Evolutionary conservation across 2,888 invertebrate genomes (phyloP), one percentile per base, ranked within the genome.

Genomic region (Acrocyrtus sp.): DNA sequence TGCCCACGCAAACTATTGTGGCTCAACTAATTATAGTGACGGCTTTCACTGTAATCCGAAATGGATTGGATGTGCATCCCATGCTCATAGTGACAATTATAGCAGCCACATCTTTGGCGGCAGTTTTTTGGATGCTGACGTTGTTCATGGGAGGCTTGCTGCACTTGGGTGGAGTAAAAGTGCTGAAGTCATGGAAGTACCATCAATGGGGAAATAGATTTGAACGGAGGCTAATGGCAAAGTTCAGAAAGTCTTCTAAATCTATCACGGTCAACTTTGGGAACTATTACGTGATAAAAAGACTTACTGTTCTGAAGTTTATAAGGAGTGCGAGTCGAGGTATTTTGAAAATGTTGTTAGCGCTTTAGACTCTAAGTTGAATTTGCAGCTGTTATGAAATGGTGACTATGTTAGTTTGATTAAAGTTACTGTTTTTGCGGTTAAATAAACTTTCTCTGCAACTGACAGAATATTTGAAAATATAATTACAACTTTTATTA

Each of bases 121-220:
- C 19, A 10, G 47, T 60, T 2, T 41, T 50, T n/a, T 68, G 68
- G 68, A 26, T 53, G 1, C 27, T 60, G 15, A 29, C 43, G 17
- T 22, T 67, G 22, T 15, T 17, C 19, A 21, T 67, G 12, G 67
- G 67, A 10, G 67, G 67, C 10, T 67, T 27, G 24, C 12, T 67
- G 1, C 34, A 45, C 43, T 41, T 29, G 1, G 15, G 60, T 19
- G 58, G 58, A 15, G n/a, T n/a, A 4, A 58, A 51, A 22, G 21
- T 51, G 3, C 15, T 67, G 22, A 21, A 41, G 2, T 51, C 67
- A 3, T 67, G 67, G 58, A 66, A 41, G 19, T 58, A 57, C 21
- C 3, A 57, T 29, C 1, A 3, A 8, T 67, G 67, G 67, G 21
- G 8, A 0, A 10, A 12, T 2, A 19, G 10, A 15, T 27, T 15